These are phyloP conservation scores for Sminthurinus aureus DNA, from an alignment of 2,888 invertebrate genomes.

Conservation along the genomic window DNA sequence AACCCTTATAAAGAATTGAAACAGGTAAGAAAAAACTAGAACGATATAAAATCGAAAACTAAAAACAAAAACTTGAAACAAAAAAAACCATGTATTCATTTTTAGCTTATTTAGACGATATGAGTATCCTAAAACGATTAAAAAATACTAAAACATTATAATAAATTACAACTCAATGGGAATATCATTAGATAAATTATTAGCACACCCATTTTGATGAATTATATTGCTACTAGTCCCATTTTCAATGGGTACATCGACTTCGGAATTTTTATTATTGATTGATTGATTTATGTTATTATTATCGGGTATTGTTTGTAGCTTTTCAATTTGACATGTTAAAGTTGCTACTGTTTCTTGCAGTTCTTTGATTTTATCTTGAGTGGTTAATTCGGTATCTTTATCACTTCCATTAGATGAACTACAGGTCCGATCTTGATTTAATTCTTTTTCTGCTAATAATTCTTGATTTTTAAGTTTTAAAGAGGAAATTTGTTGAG, in stretches of 20 bases:
- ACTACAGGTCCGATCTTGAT: constrained; percentile 69
- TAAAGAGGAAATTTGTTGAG: constrained; percentile 55
- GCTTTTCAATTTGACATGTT: constrained; percentile 81
- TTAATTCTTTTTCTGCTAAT: constrained; percentile 88
- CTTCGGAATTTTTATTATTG: not conserved
- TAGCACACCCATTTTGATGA: constrained; percentile 21
- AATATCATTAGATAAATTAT: constrained; percentile 10
- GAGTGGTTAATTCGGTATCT: constrained; percentile 56
- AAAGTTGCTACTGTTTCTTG: constrained; percentile 92
- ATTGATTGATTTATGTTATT: not conserved
- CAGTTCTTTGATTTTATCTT: constrained; percentile 64
- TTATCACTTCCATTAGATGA: constrained; percentile 57
- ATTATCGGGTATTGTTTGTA: constrained; percentile 13
- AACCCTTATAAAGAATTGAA: too few relatives aligned
- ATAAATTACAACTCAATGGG: constrained; percentile 30
- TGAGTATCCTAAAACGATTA: not conserved
- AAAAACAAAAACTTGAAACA: not conserved
- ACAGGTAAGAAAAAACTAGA: too few relatives aligned
- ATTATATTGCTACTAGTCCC: not conserved
- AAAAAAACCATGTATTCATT: too few relatives aligned
- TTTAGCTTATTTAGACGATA: too few relatives aligned
- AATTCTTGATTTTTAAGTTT: constrained; percentile 86
- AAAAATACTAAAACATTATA: not conserved
- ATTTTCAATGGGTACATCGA: constrained; percentile 7
- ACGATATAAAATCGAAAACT: too few relatives aligned